phyloP scores from a whole-genome alignment of 2,113 vertebrate genomes.

The Spea multiplicata region DNA sequence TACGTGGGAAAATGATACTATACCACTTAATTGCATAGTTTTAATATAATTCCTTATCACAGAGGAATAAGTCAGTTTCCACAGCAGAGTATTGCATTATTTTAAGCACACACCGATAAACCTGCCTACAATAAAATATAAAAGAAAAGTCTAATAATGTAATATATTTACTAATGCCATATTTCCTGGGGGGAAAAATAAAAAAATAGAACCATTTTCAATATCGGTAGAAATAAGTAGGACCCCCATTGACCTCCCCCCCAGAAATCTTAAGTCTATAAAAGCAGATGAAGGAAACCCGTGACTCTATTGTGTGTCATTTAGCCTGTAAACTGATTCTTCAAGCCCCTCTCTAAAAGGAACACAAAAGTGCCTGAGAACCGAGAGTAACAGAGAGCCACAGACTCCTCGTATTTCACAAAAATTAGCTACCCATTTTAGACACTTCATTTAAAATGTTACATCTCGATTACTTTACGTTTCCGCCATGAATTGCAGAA shows the following conservation, averaged over 20 bases:
- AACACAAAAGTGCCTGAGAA: not conserved
- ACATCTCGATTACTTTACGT: conserved; percentile 27
- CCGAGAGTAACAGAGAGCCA: conserved; percentile 15
- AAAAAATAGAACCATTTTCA: not conserved
- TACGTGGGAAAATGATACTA: too few species aligned
- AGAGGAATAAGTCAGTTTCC: too few species aligned
- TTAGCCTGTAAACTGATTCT: conserved; percentile 14
- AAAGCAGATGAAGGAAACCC: not conserved
- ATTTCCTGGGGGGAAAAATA: not conserved
- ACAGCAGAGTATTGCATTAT: too few species aligned
- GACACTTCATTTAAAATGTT: conserved; percentile 47
- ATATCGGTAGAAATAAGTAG: not conserved
- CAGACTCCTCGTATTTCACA: conserved; percentile 34
- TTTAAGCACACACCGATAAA: too few species aligned
- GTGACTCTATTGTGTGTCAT: not conserved
- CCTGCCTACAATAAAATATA: too few species aligned
- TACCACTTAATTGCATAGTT: too few species aligned
- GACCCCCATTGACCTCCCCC: not conserved
- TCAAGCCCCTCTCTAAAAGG: not conserved
- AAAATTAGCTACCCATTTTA: conserved; percentile 52
- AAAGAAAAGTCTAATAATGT: too few species aligned
- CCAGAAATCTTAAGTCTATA: not conserved
- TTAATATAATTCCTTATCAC: too few species aligned
- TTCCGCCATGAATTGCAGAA: conserved; percentile 48
- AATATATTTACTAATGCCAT: too few species aligned